Evolutionary conservation across 2,888 invertebrate species (phyloP), one percentile per base, ranked within the genome.

Genomic region (Xanthorhoe spadicearia): DNA sequence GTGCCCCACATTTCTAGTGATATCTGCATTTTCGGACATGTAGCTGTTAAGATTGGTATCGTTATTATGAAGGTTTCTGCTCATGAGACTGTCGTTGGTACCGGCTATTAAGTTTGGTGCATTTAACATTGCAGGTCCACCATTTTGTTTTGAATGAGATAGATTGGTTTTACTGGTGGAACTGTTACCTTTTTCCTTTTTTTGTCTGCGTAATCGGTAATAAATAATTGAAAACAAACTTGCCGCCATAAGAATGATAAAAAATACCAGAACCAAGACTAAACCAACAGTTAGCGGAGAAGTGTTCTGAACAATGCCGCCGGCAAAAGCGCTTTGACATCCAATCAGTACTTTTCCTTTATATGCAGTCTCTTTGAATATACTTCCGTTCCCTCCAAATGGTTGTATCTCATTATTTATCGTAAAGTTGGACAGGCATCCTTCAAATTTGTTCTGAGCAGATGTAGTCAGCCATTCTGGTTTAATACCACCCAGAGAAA

Each of bases 231-330:
- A 98, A 18, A 97, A 97, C 64, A 97, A 94, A 77, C 98, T 98
- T 13, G 98, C 98, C 10, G 98, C 96, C 58, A 98, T 94, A 13
- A 98, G 91, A 67, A 98, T 96, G 6, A 97, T 96, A 82, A 99
- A 98, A 93, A 99, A 98, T 23, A 98, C 97, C 70, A 98, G 97
- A 18, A 99, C 98, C 38, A 99, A 93, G 0, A 98, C 98, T 66
- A 99, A 96, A 61, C 98, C 99, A 69, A 98, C 97, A 79, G 97
- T 97, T 8, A 99, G 92, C 0, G 98, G 98, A 89, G 97, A 97
- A 2, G 97, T 96, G 4, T 96, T 96, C 73, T 96, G 95, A 0
- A 96, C 95, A 1, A 96, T 94, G 28, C 97, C 97, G 46, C 96
- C 94, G 23, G 96, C 97, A 65, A 96, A 94, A 4, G 95, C 94